Percentiles rank a stretch among this genome's conserved stretches.
These are phyloP conservation scores for Scaptomyza pallida DNA, from an alignment of 1,140 invertebrate species.

Conservation along the genomic window DNA sequence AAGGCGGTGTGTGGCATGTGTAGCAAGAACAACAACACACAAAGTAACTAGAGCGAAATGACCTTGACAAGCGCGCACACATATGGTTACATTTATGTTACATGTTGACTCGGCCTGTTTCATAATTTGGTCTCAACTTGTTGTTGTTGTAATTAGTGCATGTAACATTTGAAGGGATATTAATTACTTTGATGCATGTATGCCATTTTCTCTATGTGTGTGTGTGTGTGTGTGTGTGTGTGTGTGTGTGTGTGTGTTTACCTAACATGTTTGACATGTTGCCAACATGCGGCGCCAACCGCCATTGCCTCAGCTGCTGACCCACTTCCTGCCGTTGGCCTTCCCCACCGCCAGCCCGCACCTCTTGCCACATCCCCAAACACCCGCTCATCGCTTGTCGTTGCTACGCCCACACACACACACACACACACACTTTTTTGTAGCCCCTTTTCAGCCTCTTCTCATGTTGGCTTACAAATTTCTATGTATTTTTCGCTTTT, in stretches of 20 bases:
- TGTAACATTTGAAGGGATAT: constrained; percentile 77
- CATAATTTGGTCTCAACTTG: constrained; percentile 41
- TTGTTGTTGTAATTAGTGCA: constrained; percentile 74
- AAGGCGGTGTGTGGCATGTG: neutral
- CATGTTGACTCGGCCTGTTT: constrained; percentile 25
- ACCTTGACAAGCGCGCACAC: constrained; percentile 36
- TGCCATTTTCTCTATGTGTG: no score
- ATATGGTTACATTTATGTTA: neutral
- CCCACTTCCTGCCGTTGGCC: constrained; percentile 52
- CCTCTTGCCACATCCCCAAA: neutral
- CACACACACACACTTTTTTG: neutral
- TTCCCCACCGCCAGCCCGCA: constrained; percentile 17
- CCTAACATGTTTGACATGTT: constrained; percentile 56
- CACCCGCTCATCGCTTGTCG: no score
- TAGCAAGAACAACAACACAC: neutral
- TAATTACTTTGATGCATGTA: constrained; percentile 73
- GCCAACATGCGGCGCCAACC: constrained; percentile 48
- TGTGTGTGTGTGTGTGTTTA: constrained; percentile 30
- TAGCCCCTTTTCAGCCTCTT: neutral
- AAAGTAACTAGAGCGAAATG: constrained; percentile 22
- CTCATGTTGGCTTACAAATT: constrained; percentile 34
- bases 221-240: constrained; percentile 33
- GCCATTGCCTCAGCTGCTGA: constrained; percentile 47
- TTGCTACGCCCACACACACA: neutral
- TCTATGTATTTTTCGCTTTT: constrained; percentile 12